Evolutionary conservation across 2,888 invertebrate genomes (phyloP), one percentile per base, ranked within the genome.

Genomic region (Subacronicta megacephala): DNA sequence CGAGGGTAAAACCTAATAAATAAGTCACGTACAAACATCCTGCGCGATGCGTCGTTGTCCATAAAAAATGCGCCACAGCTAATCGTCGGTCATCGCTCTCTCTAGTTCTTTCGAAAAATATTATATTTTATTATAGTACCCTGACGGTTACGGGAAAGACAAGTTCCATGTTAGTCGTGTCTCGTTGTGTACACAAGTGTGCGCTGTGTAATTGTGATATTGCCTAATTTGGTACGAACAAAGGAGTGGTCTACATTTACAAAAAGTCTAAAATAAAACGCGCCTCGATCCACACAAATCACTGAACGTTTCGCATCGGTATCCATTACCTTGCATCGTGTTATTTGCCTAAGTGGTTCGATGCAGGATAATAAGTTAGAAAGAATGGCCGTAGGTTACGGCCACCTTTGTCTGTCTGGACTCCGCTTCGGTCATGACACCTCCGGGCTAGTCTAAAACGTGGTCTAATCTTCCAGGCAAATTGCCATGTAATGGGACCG

Each of bases 1-100:
- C 69, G 55, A 78, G 71, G 74, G 72, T 67, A 23, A 0, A 65
- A 44, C 75, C 77, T 79, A 81, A 83, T 78, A 86, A 82, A 87
- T 89, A 88, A 89, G 89, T 90, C 92, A 90, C 91, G 90, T 90
- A 86, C 84, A 67, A 72, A 87, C 88, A 85, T 92, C 92, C 92
- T 90, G 90, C 77, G 80, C 75, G 72, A 76, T 70, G 69, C 64
- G 77, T 77, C 72, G 80, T 67, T 77, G 70, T 71, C 78, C 83
- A 87, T 87, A 81, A 77, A 87, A 89, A 90, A 90, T 88, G 81
- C 78, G 74, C 80, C 78, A 80, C 83, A 62, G 82, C 88, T 92
- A 89, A 92, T 91, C 91, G 88, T 50, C 85, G 90, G 92, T 90
- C 92, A 90, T 87, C 88, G 91, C 89, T 82, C 91, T 86, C 81